Evolutionary conservation across 2,888 invertebrate species (phyloP), one percentile per base, ranked within the genome.

Genomic region (Cerastis leucographa): DNA sequence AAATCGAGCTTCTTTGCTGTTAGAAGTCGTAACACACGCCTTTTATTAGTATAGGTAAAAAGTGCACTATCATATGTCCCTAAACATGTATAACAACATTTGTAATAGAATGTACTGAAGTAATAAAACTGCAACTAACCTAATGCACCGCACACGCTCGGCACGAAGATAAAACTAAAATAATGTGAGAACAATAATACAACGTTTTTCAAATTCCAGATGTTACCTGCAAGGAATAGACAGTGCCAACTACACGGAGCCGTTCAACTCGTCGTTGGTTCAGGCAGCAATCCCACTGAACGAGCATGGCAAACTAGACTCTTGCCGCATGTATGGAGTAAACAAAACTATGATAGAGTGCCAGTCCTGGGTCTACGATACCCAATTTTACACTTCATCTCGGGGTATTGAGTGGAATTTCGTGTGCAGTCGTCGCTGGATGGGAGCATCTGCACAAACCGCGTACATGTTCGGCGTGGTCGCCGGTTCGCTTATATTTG

Each of bases 381-480:
- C 97, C 3, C 98, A 97, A 1, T 98, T 98, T 91, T 98, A 97
- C 89, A 94, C 97, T 77, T 97, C 98, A 0, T 98, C 98, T 0
- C 97, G 98, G 46, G 98, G 97, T 4, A 98, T 98, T 49, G 98
- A 99, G 93, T 99, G 98, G 98, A 95, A 98, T 91, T 97, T 98
- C 78, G 98, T 99, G 0, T 99, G 99, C 92, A 97, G 97, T 82
- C 96, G 97, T 59, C 97, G 98, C 65, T 99, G 98, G 98, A 98
- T 98, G 98, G 98, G 98, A 4, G 98, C 99, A 1, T 93, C 98
- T 1, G 98, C 98, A 0, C 98, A 99, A 91, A 97, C 98, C 0
- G 94, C 97, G 2, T 98, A 98, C 92, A 99, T 99, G 99, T 97
- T 98, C 90, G 99, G 99, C 12, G 98, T 98, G 8, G 98, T 99